Percentiles rank a stretch among this genome's conserved stretches.
Evolutionary conservation across 2,113 vertebrate genomes (phyloP).

Genomic region (Hylia prasina): DNA sequence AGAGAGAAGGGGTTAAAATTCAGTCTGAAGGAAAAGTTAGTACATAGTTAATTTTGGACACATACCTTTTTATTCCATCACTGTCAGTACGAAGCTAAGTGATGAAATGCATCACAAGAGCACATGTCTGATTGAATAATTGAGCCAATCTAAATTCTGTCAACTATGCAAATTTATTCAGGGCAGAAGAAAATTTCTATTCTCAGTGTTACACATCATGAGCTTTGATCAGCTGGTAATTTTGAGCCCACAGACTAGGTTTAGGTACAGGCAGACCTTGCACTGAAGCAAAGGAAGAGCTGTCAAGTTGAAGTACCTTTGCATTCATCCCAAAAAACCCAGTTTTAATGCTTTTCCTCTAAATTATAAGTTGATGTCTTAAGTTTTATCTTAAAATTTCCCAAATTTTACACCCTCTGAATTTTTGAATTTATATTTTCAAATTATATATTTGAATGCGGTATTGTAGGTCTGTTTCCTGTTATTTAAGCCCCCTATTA

Average conservation of each 20-base stretch:
- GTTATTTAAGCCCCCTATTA: background rate
- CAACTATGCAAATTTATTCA: background rate
- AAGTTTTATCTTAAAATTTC: background rate
- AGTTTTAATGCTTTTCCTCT: background rate
- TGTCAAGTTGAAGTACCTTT: background rate
- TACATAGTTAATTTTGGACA: background rate
- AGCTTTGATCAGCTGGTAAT: background rate
- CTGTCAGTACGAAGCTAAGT: background rate
- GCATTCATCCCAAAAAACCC: background rate
- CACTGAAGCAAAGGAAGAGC: background rate
- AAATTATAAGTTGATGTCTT: background rate
- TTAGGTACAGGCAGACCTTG: background rate
- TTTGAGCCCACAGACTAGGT: background rate
- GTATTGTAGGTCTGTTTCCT: background rate
- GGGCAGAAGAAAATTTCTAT: background rate
- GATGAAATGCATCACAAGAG: background rate
- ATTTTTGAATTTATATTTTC: background rate
- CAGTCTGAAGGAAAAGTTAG: background rate
- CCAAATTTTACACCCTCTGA: background rate
- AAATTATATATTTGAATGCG: background rate
- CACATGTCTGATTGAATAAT: background rate
- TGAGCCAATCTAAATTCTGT: background rate
- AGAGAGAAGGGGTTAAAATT: background rate
- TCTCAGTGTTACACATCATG: background rate
- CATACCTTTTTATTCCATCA: background rate